These are phyloP conservation scores for Tipula vernalis DNA, from an alignment of 2,888 invertebrate species.

Conservation along the genomic window DNA sequence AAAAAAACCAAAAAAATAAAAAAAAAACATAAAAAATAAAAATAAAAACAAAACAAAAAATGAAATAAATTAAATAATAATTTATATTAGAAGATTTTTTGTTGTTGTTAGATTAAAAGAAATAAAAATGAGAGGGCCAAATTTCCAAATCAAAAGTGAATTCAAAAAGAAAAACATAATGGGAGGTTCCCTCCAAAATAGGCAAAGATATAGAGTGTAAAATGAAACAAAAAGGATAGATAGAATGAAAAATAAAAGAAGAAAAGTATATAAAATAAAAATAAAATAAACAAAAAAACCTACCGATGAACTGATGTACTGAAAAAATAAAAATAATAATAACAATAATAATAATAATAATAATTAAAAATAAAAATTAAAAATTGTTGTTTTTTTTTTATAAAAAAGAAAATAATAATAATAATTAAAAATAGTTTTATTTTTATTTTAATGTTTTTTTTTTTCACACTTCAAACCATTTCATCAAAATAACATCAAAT, in stretches of 20 bases:
- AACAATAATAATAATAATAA: slow-evolving; percentile 5
- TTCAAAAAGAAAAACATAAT: not conserved
- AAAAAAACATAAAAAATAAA: not conserved
- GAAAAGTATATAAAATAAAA: slow-evolving; percentile 7
- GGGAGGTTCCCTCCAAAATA: not conserved
- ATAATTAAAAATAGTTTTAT: not conserved
- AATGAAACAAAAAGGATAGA: not conserved
- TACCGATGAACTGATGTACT: slow-evolving; percentile 10
- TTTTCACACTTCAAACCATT: slow-evolving; percentile 4
- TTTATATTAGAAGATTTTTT: not conserved
- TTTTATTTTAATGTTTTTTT: not conserved
- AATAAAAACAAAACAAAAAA: not conserved
- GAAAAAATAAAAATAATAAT: slow-evolving; percentile 8
- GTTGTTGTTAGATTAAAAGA: not conserved
- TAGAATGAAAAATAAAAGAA: not conserved
- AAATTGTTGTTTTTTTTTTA: not conserved
- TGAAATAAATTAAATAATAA: not conserved
- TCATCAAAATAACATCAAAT: not conserved
- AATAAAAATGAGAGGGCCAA: not conserved
- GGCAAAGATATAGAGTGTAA: not conserved
- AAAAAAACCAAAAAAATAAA: not conserved
- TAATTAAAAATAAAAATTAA: slow-evolving; percentile 10
- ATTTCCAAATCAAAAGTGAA: not conserved
- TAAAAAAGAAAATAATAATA: not conserved
- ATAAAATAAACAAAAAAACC: slow-evolving; percentile 5